Percentiles rank a stretch among this genome's conserved stretches.
phyloP scores from a whole-genome alignment of 2,113 vertebrate genomes.

The Lepisosteus oculatus region DNA sequence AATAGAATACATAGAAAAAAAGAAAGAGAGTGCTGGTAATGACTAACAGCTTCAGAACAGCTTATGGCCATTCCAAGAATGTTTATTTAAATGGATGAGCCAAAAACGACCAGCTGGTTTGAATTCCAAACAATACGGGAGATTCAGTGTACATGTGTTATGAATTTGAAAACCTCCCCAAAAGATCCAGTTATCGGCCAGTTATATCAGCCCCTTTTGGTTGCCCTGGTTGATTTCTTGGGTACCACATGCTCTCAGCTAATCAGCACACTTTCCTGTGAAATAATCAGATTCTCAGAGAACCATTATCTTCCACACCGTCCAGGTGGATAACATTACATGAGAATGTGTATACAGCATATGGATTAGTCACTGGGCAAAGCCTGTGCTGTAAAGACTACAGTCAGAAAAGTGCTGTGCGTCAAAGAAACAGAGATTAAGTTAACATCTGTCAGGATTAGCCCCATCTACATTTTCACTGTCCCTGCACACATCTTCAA shows the following conservation, averaged over 20 bases:
- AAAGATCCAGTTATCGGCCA: conserved; percentile 9
- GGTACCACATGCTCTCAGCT: conserved; percentile 10
- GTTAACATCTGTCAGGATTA: too few species aligned
- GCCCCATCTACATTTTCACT: too few species aligned
- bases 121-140: conserved; percentile 64
- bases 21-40: conserved; percentile 48
- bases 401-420: too few species aligned
- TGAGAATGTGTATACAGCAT: too few species aligned
- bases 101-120: conserved; percentile 72
- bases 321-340: too few species aligned
- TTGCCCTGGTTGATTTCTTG: background rate
- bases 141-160: conserved; percentile 59
- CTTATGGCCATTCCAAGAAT: conserved; percentile 59
- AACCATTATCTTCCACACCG: too few species aligned
- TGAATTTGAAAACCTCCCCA: conserved; percentile 44
- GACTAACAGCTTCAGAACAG: conserved; percentile 52
- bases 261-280: conserved; percentile 12
- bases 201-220: background rate
- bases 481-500: too few species aligned
- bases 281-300: too few species aligned
- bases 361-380: too few species aligned
- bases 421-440: too few species aligned
- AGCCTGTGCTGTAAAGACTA: too few species aligned
- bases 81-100: conserved; percentile 73
- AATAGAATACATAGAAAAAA: conserved; percentile 16